Evolutionary conservation across 2,888 invertebrate species (phyloP), one percentile per base, ranked within the genome.

Genomic region (Neoaliturus tenellus): DNA sequence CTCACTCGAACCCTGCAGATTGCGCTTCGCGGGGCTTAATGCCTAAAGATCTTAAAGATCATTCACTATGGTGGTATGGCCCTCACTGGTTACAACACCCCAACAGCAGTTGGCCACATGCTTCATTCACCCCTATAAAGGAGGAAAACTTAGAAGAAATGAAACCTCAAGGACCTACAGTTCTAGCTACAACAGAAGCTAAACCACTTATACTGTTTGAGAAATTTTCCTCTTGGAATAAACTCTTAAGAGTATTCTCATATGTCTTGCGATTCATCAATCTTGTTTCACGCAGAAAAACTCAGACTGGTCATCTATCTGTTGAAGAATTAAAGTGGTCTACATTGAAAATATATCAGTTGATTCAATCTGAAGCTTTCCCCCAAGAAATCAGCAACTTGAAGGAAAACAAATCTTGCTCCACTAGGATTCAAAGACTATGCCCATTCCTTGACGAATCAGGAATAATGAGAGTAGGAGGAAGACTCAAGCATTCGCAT

Each of bases 1-100:
- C 87, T 6, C 78, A 85, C 28, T 80, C 86, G 5, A 90, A 90
- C 81, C 88, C 89, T 0, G 88, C 89, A 14, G 89, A 89, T 83
- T 86, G 88, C 12, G 86, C 88, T 0, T 89, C 89, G 0, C 69
- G 89, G 48, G 89, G 89, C 14, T 35, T 88, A 0, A n/a, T 83
- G 0, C 84, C 86, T 0, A 12, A 35, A 0, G 87, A 87, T 51
- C 82, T 87, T 0, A 3, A 80, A 12, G 33, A 78, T 1, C 86
- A 86, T 55, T 14, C 39, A 0, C 78, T 88, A 20, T 88, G 87
- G 87, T 87, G 87, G 88, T 58, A 83, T 3, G 88, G 88, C 1
- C 87, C 87, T 0, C 2, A 82, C 12, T 88, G 87, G 87, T 82
- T 88, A 10, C n/a, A 73, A 41, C 12, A 20, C 3, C 6, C 48